Evolutionary conservation across 1,140 invertebrate species (phyloP).

Genomic region (Delia radicum): DNA sequence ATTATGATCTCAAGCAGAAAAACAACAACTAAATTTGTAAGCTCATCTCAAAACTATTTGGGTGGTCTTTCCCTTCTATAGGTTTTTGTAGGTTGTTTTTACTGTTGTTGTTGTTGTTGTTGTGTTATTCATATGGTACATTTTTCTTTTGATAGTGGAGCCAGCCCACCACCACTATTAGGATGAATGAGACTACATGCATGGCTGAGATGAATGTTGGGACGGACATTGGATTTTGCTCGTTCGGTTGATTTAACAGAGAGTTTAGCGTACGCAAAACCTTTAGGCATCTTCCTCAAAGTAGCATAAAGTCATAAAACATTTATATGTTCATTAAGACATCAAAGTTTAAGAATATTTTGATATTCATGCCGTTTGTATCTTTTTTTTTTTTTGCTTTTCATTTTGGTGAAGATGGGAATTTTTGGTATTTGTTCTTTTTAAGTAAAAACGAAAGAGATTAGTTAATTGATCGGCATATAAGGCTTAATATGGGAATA

Average conservation of each 20-base stretch:
- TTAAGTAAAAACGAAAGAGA: not conserved
- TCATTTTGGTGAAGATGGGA: not conserved
- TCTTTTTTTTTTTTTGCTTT: too few species aligned
- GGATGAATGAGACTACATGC: not conserved
- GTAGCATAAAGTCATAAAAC: conserved; percentile 18
- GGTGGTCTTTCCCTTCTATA: conserved; percentile 12
- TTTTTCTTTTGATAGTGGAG: not conserved
- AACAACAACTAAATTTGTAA: not conserved
- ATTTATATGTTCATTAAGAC: conserved; percentile 23
- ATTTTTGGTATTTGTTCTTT: not conserved
- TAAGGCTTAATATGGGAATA: not conserved
- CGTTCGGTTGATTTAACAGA: not conserved
- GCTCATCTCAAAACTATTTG: conserved; percentile 7
- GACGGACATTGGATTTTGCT: not conserved
- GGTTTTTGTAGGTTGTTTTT: not conserved
- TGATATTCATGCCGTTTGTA: too few species aligned
- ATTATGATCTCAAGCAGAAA: conserved; percentile 10
- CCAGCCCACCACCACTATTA: not conserved
- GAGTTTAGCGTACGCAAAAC: conserved; percentile 18
- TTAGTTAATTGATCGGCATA: conserved; percentile 17
- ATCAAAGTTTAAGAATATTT: conserved; percentile 16
- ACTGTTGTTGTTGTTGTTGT: not conserved
- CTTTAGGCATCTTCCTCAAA: conserved; percentile 5
- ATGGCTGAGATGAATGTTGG: too few species aligned
- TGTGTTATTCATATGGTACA: not conserved